These are phyloP conservation scores for Pachycephus smyrnensis DNA, from an alignment of 2,888 invertebrate species.

Conservation along the genomic window DNA sequence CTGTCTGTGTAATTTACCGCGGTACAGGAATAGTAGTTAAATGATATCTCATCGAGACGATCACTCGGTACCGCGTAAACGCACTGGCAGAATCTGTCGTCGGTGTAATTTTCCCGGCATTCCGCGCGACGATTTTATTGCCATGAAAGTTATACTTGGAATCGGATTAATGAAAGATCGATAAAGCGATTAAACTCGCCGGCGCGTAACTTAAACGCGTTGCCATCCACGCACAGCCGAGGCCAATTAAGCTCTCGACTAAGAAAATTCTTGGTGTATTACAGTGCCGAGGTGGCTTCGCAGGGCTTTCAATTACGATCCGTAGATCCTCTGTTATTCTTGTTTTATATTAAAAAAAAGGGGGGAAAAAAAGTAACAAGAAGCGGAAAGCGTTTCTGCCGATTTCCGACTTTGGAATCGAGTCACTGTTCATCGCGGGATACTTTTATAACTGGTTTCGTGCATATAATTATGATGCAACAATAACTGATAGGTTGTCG, in stretches of 20 bases:
- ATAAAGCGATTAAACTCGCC: constrained; percentile 29
- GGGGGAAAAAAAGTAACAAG: not conserved
- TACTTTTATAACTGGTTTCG: not conserved
- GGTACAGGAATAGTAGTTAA: not conserved
- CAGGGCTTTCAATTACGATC: constrained; percentile 12
- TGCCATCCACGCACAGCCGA: not conserved
- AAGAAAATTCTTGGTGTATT: constrained; percentile 27
- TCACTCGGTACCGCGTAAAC: not conserved
- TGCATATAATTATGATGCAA: not conserved
- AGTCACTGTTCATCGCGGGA: not conserved
- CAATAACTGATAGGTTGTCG: not conserved
- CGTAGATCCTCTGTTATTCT: constrained; percentile 15
- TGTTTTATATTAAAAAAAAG: not conserved
- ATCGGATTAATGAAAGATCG: constrained; percentile 34
- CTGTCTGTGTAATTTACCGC: not conserved
- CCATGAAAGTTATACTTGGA: constrained; percentile 29
- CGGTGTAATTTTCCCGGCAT: not conserved
- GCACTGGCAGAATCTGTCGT: not conserved
- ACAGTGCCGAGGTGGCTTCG: not conserved
- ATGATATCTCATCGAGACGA: not conserved
- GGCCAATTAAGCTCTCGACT: constrained; percentile 13
- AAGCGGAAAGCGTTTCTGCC: not conserved
- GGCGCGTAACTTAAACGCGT: not conserved
- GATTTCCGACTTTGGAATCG: not conserved
- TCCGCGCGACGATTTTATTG: constrained; percentile 4